phyloP scores from a whole-genome alignment of 1,140 invertebrate species.

The Drosophila sechellia region DNA sequence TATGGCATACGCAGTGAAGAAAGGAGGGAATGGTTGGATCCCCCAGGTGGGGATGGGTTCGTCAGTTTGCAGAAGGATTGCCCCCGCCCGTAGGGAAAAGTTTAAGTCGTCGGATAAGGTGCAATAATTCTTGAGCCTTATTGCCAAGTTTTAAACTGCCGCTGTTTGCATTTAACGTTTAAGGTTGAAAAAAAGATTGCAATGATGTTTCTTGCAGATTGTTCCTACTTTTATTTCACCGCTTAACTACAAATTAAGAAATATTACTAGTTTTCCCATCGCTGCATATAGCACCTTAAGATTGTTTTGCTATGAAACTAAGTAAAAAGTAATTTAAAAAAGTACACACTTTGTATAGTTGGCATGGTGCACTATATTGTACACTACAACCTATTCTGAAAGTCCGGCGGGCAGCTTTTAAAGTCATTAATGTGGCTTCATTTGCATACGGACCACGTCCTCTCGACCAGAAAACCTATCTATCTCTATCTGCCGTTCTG shows the following conservation, averaged over 20 bases:
- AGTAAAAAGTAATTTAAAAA: too few relatives aligned
- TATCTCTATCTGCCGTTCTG: constrained; percentile 19
- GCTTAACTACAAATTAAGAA: too few relatives aligned
- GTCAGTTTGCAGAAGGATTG: constrained; percentile 27
- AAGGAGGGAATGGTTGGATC: neutral
- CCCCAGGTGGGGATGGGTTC: neutral
- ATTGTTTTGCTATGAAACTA: too few relatives aligned
- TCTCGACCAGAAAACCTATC: neutral
- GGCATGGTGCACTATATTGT: constrained; percentile 1
- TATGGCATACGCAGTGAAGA: constrained; percentile 64
- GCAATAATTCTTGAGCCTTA: constrained; percentile 20
- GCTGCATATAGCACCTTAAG: too few relatives aligned
- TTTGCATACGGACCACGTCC: constrained; percentile 57
- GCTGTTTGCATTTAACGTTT: constrained; percentile 11
- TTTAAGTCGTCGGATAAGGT: constrained; percentile 14
- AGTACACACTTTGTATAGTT: constrained; percentile 11
- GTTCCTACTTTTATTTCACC: too few relatives aligned
- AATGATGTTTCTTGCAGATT: too few relatives aligned
- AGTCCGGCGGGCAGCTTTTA: constrained; percentile 32
- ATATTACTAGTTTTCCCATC: neutral
- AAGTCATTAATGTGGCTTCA: constrained; percentile 74
- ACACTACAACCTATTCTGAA: constrained; percentile 9
- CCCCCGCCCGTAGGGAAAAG: constrained; percentile 23
- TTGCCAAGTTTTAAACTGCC: constrained; percentile 4
- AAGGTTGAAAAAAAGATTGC: neutral